Evolutionary conservation across 2,888 invertebrate species (phyloP), one percentile per base, ranked within the genome.

Genomic region (Linhomoeus sp.): DNA sequence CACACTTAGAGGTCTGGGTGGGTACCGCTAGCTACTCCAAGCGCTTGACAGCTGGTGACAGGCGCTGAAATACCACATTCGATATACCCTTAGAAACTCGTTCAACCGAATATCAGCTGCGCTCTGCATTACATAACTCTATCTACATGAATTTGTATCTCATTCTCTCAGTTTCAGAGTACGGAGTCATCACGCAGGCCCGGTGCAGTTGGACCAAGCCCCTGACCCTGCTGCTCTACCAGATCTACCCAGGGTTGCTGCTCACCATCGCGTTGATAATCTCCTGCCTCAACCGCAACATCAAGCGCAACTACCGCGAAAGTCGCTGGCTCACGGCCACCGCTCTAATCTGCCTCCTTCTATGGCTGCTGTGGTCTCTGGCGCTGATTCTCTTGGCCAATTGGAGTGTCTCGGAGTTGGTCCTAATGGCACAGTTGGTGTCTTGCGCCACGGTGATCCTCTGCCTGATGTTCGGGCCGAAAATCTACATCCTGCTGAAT

Each of bases 401-500:
- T 12, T 29, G 29, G 29, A 12, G 7, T 5, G 7, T 29, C 29
- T 33, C 52, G 51, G 51, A 57, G n/a, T 44, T 50, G 23, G 55
- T 58, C 20, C 49, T 59, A 26, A 54, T 59, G 14, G 41, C 55
- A 26, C 59, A 61, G 47, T 49, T 61, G 45, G 39, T 63, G 35
- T 41, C 54, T 9, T 58, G 56, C 47, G 61, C 55, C 23, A 55
- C 58, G 15, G 52, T 59, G 20, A 56, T 62, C 25, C 54, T 62
- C 29, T 56, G 54, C 26, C 58, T 62, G 52, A 52, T 62, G 43
- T 62, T 63, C 52, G 62, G 62, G 7, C 61, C 62, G 7, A 62
- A 62, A 39, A 55, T 62, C 43, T 62, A 62, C 55, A 63, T 62
- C 45, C 55, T 62, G 24, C 53, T 62, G 17, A 56, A 56, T 37